A percentile compares a stretch with the other conserved stretches of the same genome.
phyloP scores from a whole-genome alignment of 2,888 invertebrate genomes.

The Habroteleia sp. region DNA sequence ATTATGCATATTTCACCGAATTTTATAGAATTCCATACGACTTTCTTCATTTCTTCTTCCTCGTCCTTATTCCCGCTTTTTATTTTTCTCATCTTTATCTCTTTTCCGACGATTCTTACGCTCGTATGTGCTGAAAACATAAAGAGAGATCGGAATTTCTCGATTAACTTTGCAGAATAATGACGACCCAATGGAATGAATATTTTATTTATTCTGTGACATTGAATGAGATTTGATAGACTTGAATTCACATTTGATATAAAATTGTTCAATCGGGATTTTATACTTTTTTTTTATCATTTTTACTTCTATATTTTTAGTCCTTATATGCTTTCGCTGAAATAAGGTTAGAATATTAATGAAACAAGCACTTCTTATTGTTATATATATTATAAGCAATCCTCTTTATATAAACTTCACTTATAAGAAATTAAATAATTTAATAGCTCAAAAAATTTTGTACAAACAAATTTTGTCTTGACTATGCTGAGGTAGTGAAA shows the following conservation, averaged over 20 bases:
- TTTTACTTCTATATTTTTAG: too few species aligned
- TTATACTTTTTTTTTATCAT: too few species aligned
- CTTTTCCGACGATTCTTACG: slow-evolving; percentile 38
- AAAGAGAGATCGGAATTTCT: slow-evolving; percentile 62
- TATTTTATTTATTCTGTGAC: slow-evolving; percentile 33
- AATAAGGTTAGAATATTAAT: too few species aligned
- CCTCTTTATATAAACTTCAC: too few species aligned
- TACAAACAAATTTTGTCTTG: too few species aligned
- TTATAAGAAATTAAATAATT: too few species aligned
- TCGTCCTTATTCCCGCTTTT: slow-evolving; percentile 15
- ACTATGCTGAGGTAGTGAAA: too few species aligned
- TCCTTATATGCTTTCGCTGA: too few species aligned
- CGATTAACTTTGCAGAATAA: slow-evolving; percentile 68
- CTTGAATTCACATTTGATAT: slow-evolving; percentile 1
- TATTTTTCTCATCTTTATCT: slow-evolving; percentile 53
- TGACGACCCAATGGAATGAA: slow-evolving; percentile 26
- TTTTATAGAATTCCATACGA: slow-evolving; percentile 75
- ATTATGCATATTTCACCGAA: slow-evolving; percentile 78
- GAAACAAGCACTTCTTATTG: too few species aligned
- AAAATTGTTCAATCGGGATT: slow-evolving; percentile 2
- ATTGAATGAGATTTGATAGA: slow-evolving; percentile 21
- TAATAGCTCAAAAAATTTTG: too few species aligned
- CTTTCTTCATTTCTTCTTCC: slow-evolving; percentile 40
- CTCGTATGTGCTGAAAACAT: slow-evolving; percentile 18
- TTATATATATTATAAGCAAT: too few species aligned